Base-by-base conservation (phyloP, 2,888 invertebrate genomes). In the Thymelicus lineola region DNA sequence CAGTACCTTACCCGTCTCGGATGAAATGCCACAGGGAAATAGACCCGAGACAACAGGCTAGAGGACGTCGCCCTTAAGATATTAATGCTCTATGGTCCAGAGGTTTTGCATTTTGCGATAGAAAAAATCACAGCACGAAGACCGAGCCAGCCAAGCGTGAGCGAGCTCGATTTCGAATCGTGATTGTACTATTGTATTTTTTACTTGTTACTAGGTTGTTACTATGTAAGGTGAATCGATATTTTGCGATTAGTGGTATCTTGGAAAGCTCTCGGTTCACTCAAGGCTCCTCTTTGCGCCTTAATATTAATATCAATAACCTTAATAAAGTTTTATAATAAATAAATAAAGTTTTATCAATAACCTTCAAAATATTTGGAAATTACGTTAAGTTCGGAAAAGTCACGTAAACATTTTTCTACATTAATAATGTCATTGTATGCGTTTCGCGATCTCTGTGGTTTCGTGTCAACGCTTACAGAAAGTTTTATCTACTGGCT, bases 21-120 rank as follows among this genome's bases (percentile, higher is more conserved):
- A 80, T 79, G 81, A 77, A 74, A 73, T 77, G 71, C 76, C 83
- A 76, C 77, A 80, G 83, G 84, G 84, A 83, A 84, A 86, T 86
- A 84, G 82, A 79, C 74, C 77, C 79, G 79, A 77, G 79, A 79
- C 73, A 12, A 20, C 9, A 62, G 68, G 58, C 63, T 58, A 63
- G 69, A 86, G 88, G 86, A 85, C 86, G 85, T 84, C 85, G 86
- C 81, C 81, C 86, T 81, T 86, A 84, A 79, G 78, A 77, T 83
- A 81, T 83, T 83, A 80, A 85, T 82, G 82, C 78, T 80, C 76
- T 80, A 85, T 84, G 86, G 80, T 84, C 80, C 81, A 82, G 77
- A 76, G 81, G 77, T 76, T 80, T 75, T 75, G 75, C 77, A 77
- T 76, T 77, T 69, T 58, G 63, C 48, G 48, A 69, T 69, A 69